Conservation (phyloP, 2,113 vertebrate genomes). For the Eulemur macaco region DNA sequence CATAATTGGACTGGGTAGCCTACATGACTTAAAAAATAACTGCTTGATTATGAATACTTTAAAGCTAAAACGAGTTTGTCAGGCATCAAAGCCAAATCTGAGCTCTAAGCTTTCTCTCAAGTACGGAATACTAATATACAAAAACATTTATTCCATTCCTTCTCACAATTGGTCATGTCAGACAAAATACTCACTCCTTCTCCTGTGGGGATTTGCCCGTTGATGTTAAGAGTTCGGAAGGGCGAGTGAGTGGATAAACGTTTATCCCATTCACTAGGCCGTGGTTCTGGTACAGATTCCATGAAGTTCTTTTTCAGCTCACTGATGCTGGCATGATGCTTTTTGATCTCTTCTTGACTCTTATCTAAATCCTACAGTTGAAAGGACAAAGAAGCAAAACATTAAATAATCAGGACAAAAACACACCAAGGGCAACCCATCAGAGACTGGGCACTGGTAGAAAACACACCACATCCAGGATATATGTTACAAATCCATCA, state of each 20-base stretch:
- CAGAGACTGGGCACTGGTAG: conserved; percentile 53
- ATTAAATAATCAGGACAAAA: not conserved
- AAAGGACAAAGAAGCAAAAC: conserved; percentile 69
- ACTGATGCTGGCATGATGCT: conserved; percentile 97
- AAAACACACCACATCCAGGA: conserved; percentile 77
- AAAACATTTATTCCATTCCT: conserved; percentile 12
- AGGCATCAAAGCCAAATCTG: conserved; percentile 41
- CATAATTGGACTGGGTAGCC: not conserved
- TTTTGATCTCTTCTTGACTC: conserved; percentile 96
- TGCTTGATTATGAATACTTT: conserved; percentile 30
- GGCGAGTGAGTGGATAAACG: conserved; percentile 96
- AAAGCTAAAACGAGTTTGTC: not conserved
- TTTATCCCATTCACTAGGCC: conserved; percentile 98
- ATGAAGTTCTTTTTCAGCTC: conserved; percentile 98
- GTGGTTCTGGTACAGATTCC: conserved; percentile 95
- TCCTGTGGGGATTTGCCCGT: conserved; percentile 92
- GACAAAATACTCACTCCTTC: conserved; percentile 91
- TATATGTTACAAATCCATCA: conserved; percentile 37
- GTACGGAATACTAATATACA: conserved; percentile 5
- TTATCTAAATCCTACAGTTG: conserved; percentile 94
- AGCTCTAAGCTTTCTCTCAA: conserved; percentile 36
- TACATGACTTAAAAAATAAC: not conserved
- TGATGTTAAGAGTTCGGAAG: conserved; percentile 92
- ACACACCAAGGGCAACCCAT: not conserved
- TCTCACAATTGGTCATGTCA: not conserved